Evolutionary conservation across 2,113 vertebrate species (phyloP), one percentile per base, ranked within the genome.

Genomic region (Coptodon rendalli): DNA sequence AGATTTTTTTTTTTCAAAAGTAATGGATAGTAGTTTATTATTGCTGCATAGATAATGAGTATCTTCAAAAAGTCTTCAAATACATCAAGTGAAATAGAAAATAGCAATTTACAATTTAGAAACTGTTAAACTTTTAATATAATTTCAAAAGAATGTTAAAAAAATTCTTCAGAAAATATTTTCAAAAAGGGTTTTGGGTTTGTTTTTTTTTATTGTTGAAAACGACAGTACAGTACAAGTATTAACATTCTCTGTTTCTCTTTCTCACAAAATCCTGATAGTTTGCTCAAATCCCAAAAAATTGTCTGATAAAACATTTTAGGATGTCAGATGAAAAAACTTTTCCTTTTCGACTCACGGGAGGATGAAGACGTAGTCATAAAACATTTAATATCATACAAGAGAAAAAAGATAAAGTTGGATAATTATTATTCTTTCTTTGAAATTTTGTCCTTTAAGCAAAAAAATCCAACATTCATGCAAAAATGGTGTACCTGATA

Each of bases 401-500:
- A 52, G 24, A 73, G 59, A 68, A 53, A 27, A 80, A 68, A 88
- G 87, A 83, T 22, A 34, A 84, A 92, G 57, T 82, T 89, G 76
- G 61, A 89, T 61, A 81, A 54, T 81, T 87, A 63, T 83, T 27
- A 54, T 82, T 86, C 43, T 78, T 78, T 78, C 22, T 91, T 73
- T 48, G 6, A 76, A 92, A 87, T 86, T 90, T 89, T 90, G 43
- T 89, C 29, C 17, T 73, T 82, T 89, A 36, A 63, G 89, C 29
- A 82, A 90, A 89, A 88, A 40, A 88, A 80, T 87, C 86, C 50
- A 89, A 93, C 81, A 86, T 85, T 86, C 53, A 86, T 83, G 40
- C 19, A 87, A 82, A 84, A 85, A 85, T n/a, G 1, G 17, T 91
- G 88, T 92, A 95, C 89, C 91, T 91, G 63, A 50, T 86, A 84